These are phyloP conservation scores for Gephyroberyx darwinii DNA, from an alignment of 2,797 vertebrate genomes.

Conservation along the genomic window DNA sequence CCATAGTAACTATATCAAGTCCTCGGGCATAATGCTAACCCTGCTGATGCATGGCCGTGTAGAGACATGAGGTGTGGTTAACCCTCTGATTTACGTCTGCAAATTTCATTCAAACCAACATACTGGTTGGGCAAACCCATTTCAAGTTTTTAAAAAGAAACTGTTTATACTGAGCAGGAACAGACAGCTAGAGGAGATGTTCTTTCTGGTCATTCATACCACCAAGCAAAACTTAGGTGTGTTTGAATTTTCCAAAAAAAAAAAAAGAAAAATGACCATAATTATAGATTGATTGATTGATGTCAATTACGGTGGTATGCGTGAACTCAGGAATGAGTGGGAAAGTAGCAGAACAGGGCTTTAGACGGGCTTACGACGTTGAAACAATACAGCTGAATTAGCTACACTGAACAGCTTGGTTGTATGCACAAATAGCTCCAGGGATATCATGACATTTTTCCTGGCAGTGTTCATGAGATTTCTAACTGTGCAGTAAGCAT, in stretches of 20 bases:
- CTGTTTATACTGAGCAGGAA: no score
- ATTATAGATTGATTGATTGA: slow-evolving; percentile 1
- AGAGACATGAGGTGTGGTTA: not conserved
- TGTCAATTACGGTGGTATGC: slow-evolving; percentile 13
- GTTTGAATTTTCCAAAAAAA: not conserved
- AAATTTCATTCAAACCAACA: not conserved
- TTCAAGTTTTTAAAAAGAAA: not conserved
- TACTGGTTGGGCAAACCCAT: not conserved
- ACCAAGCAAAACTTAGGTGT: not conserved
- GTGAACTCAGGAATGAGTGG: slow-evolving; percentile 24
- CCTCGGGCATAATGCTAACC: not conserved
- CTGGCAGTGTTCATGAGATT: slow-evolving; percentile 28
- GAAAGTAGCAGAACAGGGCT: slow-evolving; percentile 29
- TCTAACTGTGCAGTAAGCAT: slow-evolving; percentile 34
- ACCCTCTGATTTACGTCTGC: not conserved
- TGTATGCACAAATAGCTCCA: slow-evolving; percentile 36
- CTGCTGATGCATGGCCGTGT: not conserved
- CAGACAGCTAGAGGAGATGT: no score
- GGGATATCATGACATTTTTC: slow-evolving; percentile 35
- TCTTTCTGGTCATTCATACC: no score
- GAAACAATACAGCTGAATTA: slow-evolving; percentile 23
- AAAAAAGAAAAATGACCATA: slow-evolving; percentile 1
- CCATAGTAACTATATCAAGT: not conserved
- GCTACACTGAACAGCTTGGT: slow-evolving; percentile 14
- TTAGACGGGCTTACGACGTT: slow-evolving; percentile 17